phyloP scores from a whole-genome alignment of 2,797 vertebrate species.

The Micrastur ruficollis region DNA sequence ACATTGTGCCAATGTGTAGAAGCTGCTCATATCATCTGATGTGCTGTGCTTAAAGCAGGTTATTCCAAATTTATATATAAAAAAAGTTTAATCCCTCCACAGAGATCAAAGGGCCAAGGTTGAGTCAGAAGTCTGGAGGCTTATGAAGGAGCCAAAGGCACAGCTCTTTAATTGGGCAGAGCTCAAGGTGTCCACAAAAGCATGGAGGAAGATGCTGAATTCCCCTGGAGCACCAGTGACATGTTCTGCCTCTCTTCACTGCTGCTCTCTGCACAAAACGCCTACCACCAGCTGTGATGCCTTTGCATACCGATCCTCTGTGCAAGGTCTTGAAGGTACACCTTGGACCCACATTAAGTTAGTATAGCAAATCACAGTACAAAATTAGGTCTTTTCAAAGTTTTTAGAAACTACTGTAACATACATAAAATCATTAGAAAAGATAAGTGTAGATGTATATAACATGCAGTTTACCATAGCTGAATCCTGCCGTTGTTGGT shows the following conservation, averaged over 20 bases:
- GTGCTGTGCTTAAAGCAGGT: neutral
- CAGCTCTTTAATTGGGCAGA: neutral
- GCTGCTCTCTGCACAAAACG: neutral
- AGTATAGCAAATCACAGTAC: neutral
- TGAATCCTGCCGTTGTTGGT: conserved; percentile 92
- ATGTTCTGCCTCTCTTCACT: neutral
- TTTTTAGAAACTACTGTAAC: neutral
- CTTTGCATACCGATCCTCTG: neutral
- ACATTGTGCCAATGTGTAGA: rapidly evolving
- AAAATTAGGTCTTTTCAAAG: neutral
- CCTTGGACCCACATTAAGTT: rapidly evolving
- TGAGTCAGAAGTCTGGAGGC: neutral
- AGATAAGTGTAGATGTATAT: neutral
- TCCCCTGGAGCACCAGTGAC: neutral
- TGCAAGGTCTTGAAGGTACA: neutral
- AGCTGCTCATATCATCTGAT: neutral
- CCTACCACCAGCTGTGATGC: neutral
- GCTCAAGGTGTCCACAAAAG: neutral
- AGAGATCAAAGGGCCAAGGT: neutral
- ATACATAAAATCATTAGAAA: neutral
- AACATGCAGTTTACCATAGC: conserved; percentile 82
- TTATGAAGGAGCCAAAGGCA: neutral
- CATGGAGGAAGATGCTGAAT: neutral
- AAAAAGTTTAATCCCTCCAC: neutral
- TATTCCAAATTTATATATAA: neutral